Conservation (phyloP, 2,797 vertebrate species). For the Danio choprae region DNA sequence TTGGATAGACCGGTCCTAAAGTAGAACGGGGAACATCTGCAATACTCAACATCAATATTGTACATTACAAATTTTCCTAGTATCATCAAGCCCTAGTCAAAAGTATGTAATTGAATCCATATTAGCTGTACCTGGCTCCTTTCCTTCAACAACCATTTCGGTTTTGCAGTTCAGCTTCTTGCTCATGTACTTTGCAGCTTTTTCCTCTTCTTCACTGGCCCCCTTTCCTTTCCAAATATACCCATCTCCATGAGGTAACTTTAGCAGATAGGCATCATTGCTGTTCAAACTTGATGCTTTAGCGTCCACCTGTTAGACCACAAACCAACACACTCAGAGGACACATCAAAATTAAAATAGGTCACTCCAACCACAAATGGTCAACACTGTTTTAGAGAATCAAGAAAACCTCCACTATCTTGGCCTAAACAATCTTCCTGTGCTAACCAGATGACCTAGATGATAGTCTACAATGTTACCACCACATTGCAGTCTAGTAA, state of each 20-base stretch:
- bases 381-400: background rate
- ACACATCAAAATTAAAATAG: background rate
- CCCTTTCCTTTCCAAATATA: constrained; percentile 88
- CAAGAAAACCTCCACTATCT: background rate
- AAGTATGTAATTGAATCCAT: background rate
- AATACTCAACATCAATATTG: no score
- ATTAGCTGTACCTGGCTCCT: constrained; percentile 83
- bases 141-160: constrained; percentile 77
- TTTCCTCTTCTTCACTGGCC: constrained; percentile 84
- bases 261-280: constrained; percentile 89
- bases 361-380: background rate
- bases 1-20: no score
- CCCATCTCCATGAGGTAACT: constrained; percentile 75
- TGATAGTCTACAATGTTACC: background rate
- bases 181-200: constrained; percentile 81
- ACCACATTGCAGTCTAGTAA: background rate
- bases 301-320: constrained; percentile 81
- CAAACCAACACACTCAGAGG: background rate
- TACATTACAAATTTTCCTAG: no score
- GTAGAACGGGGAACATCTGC: background rate
- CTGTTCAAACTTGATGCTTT: constrained; percentile 83
- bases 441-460: background rate
- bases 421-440: background rate
- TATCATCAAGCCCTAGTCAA: background rate
- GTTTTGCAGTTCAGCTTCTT: constrained; percentile 76